Evolutionary conservation across 1,140 invertebrate species (phyloP).

Genomic region (Caligus rogercresseyi): DNA sequence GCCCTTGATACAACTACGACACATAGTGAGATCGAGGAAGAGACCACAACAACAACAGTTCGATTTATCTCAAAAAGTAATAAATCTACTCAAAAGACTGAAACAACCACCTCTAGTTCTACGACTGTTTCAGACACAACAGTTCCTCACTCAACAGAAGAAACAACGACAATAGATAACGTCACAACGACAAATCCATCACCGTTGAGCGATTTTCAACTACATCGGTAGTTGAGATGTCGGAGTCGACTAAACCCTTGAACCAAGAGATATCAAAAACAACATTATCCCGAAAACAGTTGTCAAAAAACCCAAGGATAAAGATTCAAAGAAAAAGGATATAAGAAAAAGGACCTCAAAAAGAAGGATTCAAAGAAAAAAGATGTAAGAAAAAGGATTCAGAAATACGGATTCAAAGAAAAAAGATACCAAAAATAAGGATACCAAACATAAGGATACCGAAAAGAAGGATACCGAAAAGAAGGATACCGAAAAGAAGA

Average conservation of each 20-base stretch:
- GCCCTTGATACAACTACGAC: too few relatives aligned
- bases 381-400: background rate
- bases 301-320: background rate
- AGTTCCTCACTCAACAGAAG: too few relatives aligned
- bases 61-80: too few relatives aligned
- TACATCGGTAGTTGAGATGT: too few relatives aligned
- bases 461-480: background rate
- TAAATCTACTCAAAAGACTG: too few relatives aligned
- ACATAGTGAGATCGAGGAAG: too few relatives aligned
- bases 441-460: background rate
- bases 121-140: too few relatives aligned
- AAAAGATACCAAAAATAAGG: background rate
- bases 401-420: background rate
- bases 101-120: too few relatives aligned
- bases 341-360: background rate
- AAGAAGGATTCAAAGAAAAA: background rate
- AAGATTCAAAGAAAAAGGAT: background rate
- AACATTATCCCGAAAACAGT: background rate
- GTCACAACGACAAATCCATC: background rate
- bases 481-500: background rate
- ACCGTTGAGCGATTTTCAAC: too few relatives aligned
- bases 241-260: too few relatives aligned
- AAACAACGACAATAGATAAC: too few relatives aligned
- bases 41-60: too few relatives aligned
- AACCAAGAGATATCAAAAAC: background rate